Base-by-base conservation (phyloP, 1,140 invertebrate species). In the Drosophila kikkawai region DNA sequence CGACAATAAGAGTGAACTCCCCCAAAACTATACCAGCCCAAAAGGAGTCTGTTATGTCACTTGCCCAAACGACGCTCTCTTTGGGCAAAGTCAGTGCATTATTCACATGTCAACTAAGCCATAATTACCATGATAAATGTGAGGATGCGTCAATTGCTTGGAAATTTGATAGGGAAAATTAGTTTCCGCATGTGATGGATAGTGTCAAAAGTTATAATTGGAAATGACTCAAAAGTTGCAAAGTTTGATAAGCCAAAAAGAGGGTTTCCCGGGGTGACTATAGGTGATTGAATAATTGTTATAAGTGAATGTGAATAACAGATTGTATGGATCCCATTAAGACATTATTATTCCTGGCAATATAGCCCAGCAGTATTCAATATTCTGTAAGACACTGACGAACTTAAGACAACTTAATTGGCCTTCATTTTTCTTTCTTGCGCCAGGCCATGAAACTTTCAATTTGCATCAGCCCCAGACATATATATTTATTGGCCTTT, bases 41-140 rank as follows among this genome's bases (percentile, higher is more conserved):
- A 29, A 44, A 50, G 45, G 17, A 73, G 70, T 74, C 56, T 51
- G 68, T 74, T 74, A 74, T 74, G 68, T 74, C 70, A 74, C 45
- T 42, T n/a, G 55, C 34, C 34, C 26, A 26, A 15, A 12, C 17
- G 19, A n/a, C 7, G 17, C 9, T 4, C 7, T 1, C 55, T 64
- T 8, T 3, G 17, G n/a, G 17, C 17, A 29, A 5, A 47, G 17
- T 2, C 26, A 22, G 2, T 47, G 67, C 64, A 68, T 22, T 45
- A 39, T 55, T 42, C 45, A 66, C 53, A 19, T 58, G 19, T 17
- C 12, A 15, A 22, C 53, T 56, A 22, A 39, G 32, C 19, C 11
- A 13, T 36, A 70, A 57, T 57, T 48, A 17, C n/a, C 13, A 48
- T 57, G 66, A 58, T 42, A 58, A 58, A 58, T 59, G 12, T 56